These are phyloP conservation scores for Acanthosoma haemorrhoidale DNA, from an alignment of 2,888 invertebrate species.

Conservation along the genomic window DNA sequence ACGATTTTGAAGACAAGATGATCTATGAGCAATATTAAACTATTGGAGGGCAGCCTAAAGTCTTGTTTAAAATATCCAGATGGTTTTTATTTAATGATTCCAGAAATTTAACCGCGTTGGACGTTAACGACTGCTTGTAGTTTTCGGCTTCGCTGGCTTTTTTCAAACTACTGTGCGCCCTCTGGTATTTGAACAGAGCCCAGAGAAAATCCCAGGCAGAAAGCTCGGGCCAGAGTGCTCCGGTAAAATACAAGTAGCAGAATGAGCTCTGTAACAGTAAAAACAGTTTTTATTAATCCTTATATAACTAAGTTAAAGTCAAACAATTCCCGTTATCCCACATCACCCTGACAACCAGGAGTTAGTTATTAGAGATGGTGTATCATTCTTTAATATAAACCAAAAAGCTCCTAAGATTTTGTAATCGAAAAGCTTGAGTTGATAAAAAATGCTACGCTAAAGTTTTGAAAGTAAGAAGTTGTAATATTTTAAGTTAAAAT, in stretches of 20 bases:
- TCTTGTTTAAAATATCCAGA: slow-evolving; percentile 6
- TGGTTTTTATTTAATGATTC: slow-evolving; percentile 13
- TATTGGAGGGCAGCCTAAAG: neutral
- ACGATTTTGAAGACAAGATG: too few relatives aligned
- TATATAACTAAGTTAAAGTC: too few relatives aligned
- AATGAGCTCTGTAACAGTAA: slow-evolving; percentile 58
- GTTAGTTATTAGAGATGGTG: too few relatives aligned
- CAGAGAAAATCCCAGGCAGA: slow-evolving; percentile 83
- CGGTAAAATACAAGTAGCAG: slow-evolving; percentile 78
- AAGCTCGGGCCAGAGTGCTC: slow-evolving; percentile 95
- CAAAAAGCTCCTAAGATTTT: too few relatives aligned
- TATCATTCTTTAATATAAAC: too few relatives aligned
- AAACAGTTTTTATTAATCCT: too few relatives aligned
- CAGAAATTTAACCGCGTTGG: slow-evolving; percentile 22
- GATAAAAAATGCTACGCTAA: too few relatives aligned
- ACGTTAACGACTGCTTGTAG: neutral
- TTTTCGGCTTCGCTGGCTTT: neutral
- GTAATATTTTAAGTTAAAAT: too few relatives aligned
- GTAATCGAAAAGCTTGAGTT: too few relatives aligned
- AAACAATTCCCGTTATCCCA: too few relatives aligned
- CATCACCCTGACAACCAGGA: too few relatives aligned
- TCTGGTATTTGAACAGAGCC: slow-evolving; percentile 84
- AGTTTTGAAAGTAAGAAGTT: too few relatives aligned
- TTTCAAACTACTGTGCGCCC: slow-evolving; percentile 45
- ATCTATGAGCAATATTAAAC: neutral